phyloP scores from a whole-genome alignment of 2,797 vertebrate genomes.

The Danio aesculapii region DNA sequence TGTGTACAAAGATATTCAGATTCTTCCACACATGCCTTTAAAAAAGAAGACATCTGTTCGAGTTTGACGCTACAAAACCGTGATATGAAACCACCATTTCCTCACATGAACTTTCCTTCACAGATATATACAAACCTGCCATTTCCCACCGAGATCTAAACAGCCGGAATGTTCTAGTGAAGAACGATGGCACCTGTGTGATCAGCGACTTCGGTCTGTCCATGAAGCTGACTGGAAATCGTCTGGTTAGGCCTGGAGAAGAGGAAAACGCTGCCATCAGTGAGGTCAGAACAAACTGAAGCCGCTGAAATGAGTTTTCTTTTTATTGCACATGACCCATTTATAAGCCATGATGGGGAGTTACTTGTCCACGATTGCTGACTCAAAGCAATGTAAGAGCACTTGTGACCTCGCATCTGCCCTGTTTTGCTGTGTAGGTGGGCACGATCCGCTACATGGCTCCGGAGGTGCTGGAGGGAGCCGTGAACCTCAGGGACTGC shows the following conservation, averaged over 20 bases:
- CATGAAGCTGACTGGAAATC: conserved; percentile 90
- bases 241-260: conserved; percentile 86
- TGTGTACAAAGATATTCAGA: too few species aligned
- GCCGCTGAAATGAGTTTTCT: not conserved
- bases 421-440: conserved; percentile 77
- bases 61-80: too few species aligned
- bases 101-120: conserved; percentile 21
- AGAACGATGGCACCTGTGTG: conserved; percentile 89
- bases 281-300: conserved; percentile 80
- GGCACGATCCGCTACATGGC: conserved; percentile 96
- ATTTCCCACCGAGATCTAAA: conserved; percentile 95
- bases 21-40: too few species aligned
- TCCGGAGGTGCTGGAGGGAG: conserved; percentile 94
- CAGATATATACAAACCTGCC: conserved; percentile 93
- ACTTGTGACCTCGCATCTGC: not conserved
- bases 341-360: not conserved
- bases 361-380: conserved; percentile 1
- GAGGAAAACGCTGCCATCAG: conserved; percentile 93
- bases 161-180: conserved; percentile 93
- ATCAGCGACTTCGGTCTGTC: conserved; percentile 94
- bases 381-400: not conserved
- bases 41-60: too few species aligned
- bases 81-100: not conserved
- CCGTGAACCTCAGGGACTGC: conserved; percentile 93
- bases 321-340: not conserved